Base-by-base conservation (phyloP, 2,888 invertebrate genomes). In the Antheraea assamensis region DNA sequence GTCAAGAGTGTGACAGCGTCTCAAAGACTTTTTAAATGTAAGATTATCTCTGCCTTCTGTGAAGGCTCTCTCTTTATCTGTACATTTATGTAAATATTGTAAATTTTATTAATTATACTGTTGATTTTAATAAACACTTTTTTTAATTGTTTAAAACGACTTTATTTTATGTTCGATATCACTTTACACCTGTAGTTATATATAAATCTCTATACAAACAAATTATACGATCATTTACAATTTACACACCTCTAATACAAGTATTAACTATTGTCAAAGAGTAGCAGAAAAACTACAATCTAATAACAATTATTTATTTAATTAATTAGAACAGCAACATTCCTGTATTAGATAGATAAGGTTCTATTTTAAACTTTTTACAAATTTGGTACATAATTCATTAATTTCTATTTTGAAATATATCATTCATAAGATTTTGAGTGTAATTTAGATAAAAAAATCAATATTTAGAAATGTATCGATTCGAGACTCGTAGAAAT, bases 141-240 rank as follows among this genome's bases (percentile, higher is more conserved):
- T 87, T 74, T 61, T 61, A 61, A 30, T 61, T 74, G 80, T 79
- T 85, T 88, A 86, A 90, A 85, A 90, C 82, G 74, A 52, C 77
- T 88, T 92, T 92, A 90, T 91, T 89, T 91, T 87, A 86, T 84
- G 85, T 87, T 91, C 89, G 90, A 92, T 86, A 85, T 77, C 88
- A 90, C 87, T 86, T 88, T 91, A 92, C 87, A 90, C 87, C 87
- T 76, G 79, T 76, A 66, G 81, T 82, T 86, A 87, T 86, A 90
- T 88, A 92, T 87, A 87, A 84, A 89, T 93, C 90, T 92, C 92
- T 93, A 91, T 93, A 93, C 93, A 93, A 90, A 88, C 21, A 68
- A 31, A 27, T 61, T 27, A 61, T 61, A n/a, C 27, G 17, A 27
- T 27, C 27, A 24, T 61, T 61, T 21, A 61, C 21, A 61, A 61